Conservation (phyloP, 2,888 invertebrate species). For the Oscheius myriophilus region DNA sequence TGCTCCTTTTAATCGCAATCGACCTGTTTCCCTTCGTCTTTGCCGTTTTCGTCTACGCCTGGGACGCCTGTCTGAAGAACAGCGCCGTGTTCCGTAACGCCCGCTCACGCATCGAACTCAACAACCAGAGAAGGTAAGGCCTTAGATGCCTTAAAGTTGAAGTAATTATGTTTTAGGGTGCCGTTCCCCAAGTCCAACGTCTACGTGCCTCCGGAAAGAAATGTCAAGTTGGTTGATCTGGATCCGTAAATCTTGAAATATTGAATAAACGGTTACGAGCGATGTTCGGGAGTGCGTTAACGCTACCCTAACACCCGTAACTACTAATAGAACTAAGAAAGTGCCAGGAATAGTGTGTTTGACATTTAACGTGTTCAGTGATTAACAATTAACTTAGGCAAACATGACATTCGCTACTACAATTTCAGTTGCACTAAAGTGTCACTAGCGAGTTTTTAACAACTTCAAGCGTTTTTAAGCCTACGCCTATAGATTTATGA, state of each 20-base stretch:
- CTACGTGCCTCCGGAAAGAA: slow-evolving; percentile 41
- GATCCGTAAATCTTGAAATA: slow-evolving; percentile 11
- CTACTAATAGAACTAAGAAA: neutral
- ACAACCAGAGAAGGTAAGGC: slow-evolving; percentile 57
- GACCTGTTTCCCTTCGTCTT: slow-evolving; percentile 64
- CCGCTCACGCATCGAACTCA: slow-evolving; percentile 57
- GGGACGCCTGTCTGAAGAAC: slow-evolving; percentile 65
- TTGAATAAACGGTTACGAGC: neutral
- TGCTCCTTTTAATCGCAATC: slow-evolving; percentile 63
- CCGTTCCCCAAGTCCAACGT: slow-evolving; percentile 45
- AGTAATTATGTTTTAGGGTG: slow-evolving; percentile 39
- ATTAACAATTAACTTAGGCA: too few species aligned
- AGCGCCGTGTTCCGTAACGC: slow-evolving; percentile 53
- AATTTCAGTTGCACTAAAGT: too few species aligned
- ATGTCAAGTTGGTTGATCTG: slow-evolving; percentile 48
- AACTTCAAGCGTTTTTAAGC: too few species aligned
- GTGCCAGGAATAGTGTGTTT: too few species aligned
- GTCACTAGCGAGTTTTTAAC: too few species aligned
- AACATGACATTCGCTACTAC: too few species aligned
- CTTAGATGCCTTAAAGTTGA: neutral
- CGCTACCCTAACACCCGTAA: too few species aligned
- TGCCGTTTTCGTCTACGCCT: slow-evolving; percentile 60
- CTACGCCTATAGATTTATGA: too few species aligned
- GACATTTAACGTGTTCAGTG: too few species aligned
- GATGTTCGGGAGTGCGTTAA: too few species aligned